Evolutionary conservation across 2,888 invertebrate genomes (phyloP), one percentile per base, ranked within the genome.

Genomic region (Thereva nobilitata): DNA sequence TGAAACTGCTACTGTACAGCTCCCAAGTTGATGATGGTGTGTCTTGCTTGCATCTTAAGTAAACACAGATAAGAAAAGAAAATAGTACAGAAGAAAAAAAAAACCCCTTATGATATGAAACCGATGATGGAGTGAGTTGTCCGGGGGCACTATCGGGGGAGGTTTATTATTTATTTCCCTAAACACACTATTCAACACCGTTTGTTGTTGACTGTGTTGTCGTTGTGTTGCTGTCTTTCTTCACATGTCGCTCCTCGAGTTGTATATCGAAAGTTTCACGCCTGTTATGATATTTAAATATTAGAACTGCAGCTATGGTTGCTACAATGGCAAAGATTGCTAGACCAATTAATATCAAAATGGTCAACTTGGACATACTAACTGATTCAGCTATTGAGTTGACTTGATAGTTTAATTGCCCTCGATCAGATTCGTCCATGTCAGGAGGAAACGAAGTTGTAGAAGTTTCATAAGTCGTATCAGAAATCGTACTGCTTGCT

Each of bases 161-260:
- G 23, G 23, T 23, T 23, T 23, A 23, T 23, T 23, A 23, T 23
- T 23, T 23, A 23, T 23, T 23, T 23, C 23, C 23, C 23, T 23
- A 23, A 23, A 23, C 23, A 23, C 23, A 23, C 23, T 23, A 23
- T 23, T 23, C 23, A 23, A 23, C 23, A 23, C 23, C 23, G 23
- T 23, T 23, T 23, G 23, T 23, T 23, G 23, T 23, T 23, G 23
- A 23, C 23, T 23, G 9, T 9, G 9, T 47, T 12, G n/a, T 10
- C 2, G 9, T 47, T 12, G n/a, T 10, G 5, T 47, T n/a, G 47
- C 47, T 10, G 8, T 57, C 57, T 23, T 79, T 79, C 41, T 77
- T 79, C 64, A 76, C 71, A 0, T 73, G 76, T 53, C 77, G 77
- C 55, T 79, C 79, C 66, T 79, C 79, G 76, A 79, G 76, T 71